A percentile compares a stretch with the other conserved stretches of the same genome.
These are phyloP conservation scores for Ormyrus pomaceus DNA, from an alignment of 2,888 invertebrate species.

Conservation along the genomic window DNA sequence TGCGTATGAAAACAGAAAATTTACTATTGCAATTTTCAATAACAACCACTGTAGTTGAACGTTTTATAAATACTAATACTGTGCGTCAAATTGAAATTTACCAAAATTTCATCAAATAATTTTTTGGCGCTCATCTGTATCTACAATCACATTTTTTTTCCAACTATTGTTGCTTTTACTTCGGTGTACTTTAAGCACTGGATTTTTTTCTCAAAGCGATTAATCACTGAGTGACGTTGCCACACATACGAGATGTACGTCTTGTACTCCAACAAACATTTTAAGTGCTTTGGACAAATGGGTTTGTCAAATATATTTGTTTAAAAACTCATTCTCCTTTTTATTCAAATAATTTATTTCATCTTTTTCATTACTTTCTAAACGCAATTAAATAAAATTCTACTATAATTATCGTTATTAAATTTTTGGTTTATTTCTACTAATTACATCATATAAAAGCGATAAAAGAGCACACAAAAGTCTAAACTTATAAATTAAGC, in stretches of 20 bases:
- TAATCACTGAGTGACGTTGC: slow-evolving; percentile 57
- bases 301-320: no score
- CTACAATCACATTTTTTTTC: not conserved
- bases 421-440: no score
- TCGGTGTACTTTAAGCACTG: not conserved
- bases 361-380: no score
- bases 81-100: no score
- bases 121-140: not conserved
- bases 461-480: not conserved
- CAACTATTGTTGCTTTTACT: slow-evolving; percentile 17
- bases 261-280: not conserved
- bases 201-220: slow-evolving; percentile 53
- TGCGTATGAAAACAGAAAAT: no score
- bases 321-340: not conserved
- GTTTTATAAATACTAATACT: not conserved
- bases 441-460: no score
- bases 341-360: no score
- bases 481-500: not conserved
- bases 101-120: not conserved
- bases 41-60: not conserved
- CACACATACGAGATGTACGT: slow-evolving; percentile 25
- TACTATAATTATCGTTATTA: no score
- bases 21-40: no score
- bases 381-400: no score
- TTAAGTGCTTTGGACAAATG: not conserved